Evolutionary conservation across 2,888 invertebrate genomes (phyloP).

Genomic region (Nomada fabriciana): DNA sequence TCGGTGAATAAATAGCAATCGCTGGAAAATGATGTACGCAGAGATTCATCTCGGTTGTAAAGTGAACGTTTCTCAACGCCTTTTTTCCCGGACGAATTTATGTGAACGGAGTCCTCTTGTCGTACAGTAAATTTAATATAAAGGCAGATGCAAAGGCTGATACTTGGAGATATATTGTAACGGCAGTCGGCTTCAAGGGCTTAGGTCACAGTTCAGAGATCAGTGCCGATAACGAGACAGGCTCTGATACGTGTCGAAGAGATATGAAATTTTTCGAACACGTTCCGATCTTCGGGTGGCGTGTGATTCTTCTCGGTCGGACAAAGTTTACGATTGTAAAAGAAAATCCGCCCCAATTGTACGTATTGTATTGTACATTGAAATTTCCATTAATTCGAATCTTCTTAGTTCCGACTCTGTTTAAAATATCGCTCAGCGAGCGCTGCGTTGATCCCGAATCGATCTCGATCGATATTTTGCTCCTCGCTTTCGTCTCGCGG

Average conservation of each 20-base stretch:
- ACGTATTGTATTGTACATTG: too few relatives aligned
- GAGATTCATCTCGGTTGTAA: background rate
- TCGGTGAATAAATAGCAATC: background rate
- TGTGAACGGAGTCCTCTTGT: slow-evolving; percentile 12
- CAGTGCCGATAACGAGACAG: slow-evolving; percentile 46
- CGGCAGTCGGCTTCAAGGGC: slow-evolving; percentile 63
- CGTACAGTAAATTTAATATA: slow-evolving; percentile 5
- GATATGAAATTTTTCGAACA: slow-evolving; percentile 20
- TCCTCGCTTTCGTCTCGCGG: slow-evolving; percentile 30
- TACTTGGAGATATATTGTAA: slow-evolving; percentile 49
- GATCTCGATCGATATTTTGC: slow-evolving; percentile 18
- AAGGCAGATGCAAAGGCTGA: slow-evolving; percentile 38
- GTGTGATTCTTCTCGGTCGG: background rate
- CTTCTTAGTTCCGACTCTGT: background rate
- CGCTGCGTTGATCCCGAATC: background rate
- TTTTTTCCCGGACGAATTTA: slow-evolving; percentile 1
- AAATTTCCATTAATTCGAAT: too few relatives aligned
- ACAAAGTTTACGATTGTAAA: background rate
- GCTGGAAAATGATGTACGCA: background rate
- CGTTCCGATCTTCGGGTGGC: background rate
- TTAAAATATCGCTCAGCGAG: background rate
- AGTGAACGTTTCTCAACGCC: background rate
- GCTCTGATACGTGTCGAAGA: slow-evolving; percentile 34
- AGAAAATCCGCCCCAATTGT: background rate
- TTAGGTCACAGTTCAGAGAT: slow-evolving; percentile 65